These are phyloP conservation scores for Argynnis bischoffii DNA, from an alignment of 2,888 invertebrate species.

Conservation along the genomic window DNA sequence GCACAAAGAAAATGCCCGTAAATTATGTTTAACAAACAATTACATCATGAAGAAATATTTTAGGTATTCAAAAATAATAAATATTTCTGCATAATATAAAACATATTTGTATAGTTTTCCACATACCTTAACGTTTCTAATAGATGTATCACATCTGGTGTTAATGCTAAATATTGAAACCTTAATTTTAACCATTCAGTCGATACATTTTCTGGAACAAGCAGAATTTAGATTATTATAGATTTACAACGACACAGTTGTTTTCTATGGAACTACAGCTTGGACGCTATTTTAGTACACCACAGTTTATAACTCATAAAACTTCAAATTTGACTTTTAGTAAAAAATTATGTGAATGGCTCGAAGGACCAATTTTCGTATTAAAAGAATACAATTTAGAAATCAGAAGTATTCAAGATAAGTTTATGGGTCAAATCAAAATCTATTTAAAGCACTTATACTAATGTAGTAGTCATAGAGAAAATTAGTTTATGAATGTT, in stretches of 20 bases:
- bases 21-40: conserved; percentile 28
- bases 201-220: conserved; percentile 86
- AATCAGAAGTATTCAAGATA: background rate
- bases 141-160: conserved; percentile 86
- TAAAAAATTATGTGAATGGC: too few relatives aligned
- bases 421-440: background rate
- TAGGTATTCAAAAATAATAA: conserved; percentile 42
- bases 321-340: too few relatives aligned
- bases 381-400: background rate
- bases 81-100: conserved; percentile 77
- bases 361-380: background rate
- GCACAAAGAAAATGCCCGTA: conserved; percentile 50
- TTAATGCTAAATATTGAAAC: conserved; percentile 88
- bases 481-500: conserved; percentile 13
- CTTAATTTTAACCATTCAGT: conserved; percentile 90
- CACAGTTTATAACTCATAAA: too few relatives aligned
- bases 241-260: background rate
- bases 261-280: background rate
- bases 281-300: background rate
- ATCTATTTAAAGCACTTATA: conserved; percentile 11
- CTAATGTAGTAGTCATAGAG: conserved; percentile 4
- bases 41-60: conserved; percentile 77
- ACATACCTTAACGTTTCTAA: conserved; percentile 85
- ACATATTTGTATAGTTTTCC: conserved; percentile 42
- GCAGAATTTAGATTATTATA: background rate